Evolutionary conservation across 2,113 vertebrate species (phyloP), one percentile per base, ranked within the genome.

Genomic region (Calidris pygmaea): DNA sequence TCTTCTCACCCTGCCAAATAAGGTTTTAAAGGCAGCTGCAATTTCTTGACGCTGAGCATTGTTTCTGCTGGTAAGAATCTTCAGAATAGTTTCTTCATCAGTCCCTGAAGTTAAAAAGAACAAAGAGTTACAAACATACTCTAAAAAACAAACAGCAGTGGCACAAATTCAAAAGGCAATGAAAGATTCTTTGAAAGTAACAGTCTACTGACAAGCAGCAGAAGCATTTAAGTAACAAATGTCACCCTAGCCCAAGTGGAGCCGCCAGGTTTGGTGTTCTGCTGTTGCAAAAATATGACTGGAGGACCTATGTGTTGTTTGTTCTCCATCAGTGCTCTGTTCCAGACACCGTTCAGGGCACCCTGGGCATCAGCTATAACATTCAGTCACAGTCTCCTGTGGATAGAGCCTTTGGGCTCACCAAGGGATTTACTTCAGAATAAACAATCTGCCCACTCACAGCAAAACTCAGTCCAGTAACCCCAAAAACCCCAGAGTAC

Each of bases 11-110:
- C 99, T 98, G 97, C 99, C 99, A 73, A 98, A 98, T 8, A 98
- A 97, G 43, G 98, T 99, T 97, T 99, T 99, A 96, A 98, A 99
- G 9, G 98, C 98, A 45, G 95, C 91, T 10, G 98, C 98, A 63
- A 99, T 99, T 95, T 99, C 92, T 97, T 99, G 99, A 73, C 99
- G 98, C 85, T 99, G 99, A 71, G 98, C 96, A 16, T 99, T 99
- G 97, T 97, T 99, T 74, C 99, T 98, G 12, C 98, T 82, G 2
- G 98, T 97, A 91, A 99, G 90, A 74, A 99, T 96, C 85, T 98
- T 99, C 95, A 99, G 95, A 87, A 99, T 94, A 12, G 97, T 85
- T 9, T 98, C 99, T 97, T 99, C 99, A 93, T 99, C 98, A 1
- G 99, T 99, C 58, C 99, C 99, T 99, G 97, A 9, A 96, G 89